phyloP scores from a whole-genome alignment of 2,797 vertebrate species.

The Peromyscus attwateri region DNA sequence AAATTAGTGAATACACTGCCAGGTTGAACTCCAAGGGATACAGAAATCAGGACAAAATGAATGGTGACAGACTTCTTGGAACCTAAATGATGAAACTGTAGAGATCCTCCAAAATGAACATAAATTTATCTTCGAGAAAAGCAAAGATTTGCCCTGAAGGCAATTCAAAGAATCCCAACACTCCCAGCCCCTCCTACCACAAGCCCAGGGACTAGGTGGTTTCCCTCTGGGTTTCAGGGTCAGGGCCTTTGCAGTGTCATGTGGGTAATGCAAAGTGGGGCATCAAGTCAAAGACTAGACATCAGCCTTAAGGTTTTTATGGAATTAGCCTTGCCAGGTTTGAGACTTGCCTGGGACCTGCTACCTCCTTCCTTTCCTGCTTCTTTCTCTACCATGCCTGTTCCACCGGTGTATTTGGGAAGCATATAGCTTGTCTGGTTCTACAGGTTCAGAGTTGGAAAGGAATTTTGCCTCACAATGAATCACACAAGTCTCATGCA shows the following conservation, averaged over 20 bases:
- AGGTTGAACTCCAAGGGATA: background rate
- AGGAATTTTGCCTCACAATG: constrained; percentile 43
- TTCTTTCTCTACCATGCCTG: background rate
- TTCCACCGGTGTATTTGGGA: background rate
- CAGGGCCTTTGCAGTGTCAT: background rate
- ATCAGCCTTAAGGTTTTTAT: background rate
- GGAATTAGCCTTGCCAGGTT: background rate
- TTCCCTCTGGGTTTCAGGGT: background rate
- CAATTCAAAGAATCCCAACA: background rate
- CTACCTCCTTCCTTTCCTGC: background rate
- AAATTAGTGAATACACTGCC: background rate
- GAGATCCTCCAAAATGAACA: background rate
- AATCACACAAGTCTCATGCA: constrained; percentile 4
- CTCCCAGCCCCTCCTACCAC: background rate
- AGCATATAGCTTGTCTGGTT: constrained; percentile 17
- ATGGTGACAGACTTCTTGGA: background rate
- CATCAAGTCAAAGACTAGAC: background rate
- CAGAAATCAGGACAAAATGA: background rate
- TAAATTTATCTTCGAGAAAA: constrained; percentile 6
- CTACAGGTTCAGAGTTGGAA: constrained; percentile 20
- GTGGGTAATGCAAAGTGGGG: background rate
- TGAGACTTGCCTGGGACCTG: background rate
- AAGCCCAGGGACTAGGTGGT: background rate
- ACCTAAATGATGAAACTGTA: background rate
- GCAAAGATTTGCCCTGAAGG: background rate